Base-by-base conservation (phyloP, 1,140 invertebrate genomes). In the Neomicropteryx cornuta region DNA sequence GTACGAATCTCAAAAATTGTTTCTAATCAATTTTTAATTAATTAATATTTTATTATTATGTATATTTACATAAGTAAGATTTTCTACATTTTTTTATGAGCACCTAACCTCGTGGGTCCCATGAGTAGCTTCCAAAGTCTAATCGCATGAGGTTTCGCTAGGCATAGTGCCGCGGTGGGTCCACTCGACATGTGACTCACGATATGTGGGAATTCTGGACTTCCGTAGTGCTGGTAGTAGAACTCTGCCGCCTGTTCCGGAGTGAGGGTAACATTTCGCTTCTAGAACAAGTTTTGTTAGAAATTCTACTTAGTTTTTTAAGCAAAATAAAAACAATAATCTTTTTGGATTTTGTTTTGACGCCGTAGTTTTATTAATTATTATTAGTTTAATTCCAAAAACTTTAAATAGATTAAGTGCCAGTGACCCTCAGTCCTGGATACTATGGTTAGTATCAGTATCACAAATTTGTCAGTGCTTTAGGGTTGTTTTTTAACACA, bases 171-270 rank as follows among this genome's bases (percentile, higher is more conserved):
- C 22, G 85, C 63, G 18, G 88, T 71, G 0, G 81, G 75, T 0
- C 76, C 82, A 38, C 76, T 77, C 1, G 84, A 81, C 62, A 90
- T 81, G 44, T 83, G 76, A 0, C 81, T 72, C 2, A 90, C 75
- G 22, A 89, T 62, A 50, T 78, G 72, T 8, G 81, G 75, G 52
- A 86, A 91, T 42, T 77, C 73, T 11, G 75, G 51, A 30, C 75
- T 73, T 0, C 79, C 80, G 53, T 77, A 83, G 55, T 79, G 75
- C 28, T 87, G 76, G 0, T 62, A 63, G 57, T 87, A 89, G 43
- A 91, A 80, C 55, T 90, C 83, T 3, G 83, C 83, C 0, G 79
- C 82, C 53, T 88, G 77, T 58, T 89, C 86, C 0, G 81, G 77
- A 3, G 81, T 84, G 40, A 92, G 62, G 22, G 72, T 72, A 0